Conservation (phyloP, 2,888 invertebrate species). For the Ctenicera cuprea region DNA sequence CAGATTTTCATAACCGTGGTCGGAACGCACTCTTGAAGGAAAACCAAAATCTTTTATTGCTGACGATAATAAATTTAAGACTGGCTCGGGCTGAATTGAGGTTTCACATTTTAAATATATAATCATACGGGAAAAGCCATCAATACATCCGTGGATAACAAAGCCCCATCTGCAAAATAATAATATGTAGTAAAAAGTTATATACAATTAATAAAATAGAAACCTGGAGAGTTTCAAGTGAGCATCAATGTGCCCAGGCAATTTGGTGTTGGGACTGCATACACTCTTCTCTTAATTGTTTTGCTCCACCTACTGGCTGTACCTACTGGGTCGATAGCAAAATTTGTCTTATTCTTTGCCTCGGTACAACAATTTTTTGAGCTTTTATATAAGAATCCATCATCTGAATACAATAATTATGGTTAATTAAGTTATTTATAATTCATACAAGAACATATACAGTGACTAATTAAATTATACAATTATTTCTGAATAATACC, state of each 20-base stretch:
- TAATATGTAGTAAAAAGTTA: no score
- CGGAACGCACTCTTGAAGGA: conserved; percentile 19
- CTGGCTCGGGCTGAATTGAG: conserved; percentile 11
- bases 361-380: conserved; percentile 11
- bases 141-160: conserved; percentile 31
- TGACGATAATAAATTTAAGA: no score
- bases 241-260: no score
- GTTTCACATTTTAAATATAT: conserved; percentile 31
- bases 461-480: no score
- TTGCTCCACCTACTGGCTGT: no score
- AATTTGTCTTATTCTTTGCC: conserved; percentile 5
- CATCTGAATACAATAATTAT: conserved; percentile 26
- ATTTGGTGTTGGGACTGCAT: no score
- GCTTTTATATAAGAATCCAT: conserved; percentile 28
- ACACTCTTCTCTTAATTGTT: no score
- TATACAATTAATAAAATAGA: no score
- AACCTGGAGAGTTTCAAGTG: no score
- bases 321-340: not conserved
- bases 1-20: conserved; percentile 31
- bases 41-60: no score
- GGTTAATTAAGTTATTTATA: not conserved
- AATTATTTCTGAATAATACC: no score
- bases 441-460: no score
- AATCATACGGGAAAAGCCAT: conserved; percentile 29
- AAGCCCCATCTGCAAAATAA: conserved; percentile 38